Conservation (phyloP, 2,888 invertebrate species). For the Luperina nickerlii region DNA sequence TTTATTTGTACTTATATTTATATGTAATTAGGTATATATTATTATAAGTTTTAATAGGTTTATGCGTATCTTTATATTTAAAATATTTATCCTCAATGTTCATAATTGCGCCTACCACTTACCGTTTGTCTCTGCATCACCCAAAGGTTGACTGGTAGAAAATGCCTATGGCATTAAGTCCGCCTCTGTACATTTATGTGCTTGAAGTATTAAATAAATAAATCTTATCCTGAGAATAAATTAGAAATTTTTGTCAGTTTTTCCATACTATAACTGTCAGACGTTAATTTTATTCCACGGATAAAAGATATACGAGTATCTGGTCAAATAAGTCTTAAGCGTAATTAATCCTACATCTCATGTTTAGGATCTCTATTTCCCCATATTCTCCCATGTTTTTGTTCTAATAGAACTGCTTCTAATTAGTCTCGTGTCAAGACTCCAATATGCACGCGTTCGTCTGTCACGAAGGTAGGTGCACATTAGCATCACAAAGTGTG, state of each 20-base stretch:
- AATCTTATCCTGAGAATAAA: background rate
- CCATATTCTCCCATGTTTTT: constrained; percentile 35
- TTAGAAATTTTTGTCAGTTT: background rate
- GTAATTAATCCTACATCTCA: constrained; percentile 15
- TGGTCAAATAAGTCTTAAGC: background rate
- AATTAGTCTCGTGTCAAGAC: constrained; percentile 69
- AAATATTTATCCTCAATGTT: no score
- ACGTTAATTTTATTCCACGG: background rate
- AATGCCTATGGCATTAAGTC: no score
- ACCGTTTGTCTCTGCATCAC: no score
- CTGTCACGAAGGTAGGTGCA: constrained; percentile 53
- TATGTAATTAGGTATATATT: no score
- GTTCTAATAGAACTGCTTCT: constrained; percentile 53
- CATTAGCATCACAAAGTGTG: constrained; percentile 83
- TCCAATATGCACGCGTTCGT: constrained; percentile 68
- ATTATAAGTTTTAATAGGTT: no score
- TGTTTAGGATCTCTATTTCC: background rate
- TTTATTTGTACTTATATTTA: no score
- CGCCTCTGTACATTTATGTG: no score
- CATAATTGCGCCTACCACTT: no score
- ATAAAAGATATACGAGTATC: background rate
- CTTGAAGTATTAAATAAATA: no score
- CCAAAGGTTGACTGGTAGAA: no score
- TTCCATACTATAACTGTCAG: background rate
- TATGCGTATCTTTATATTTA: no score